phyloP scores from a whole-genome alignment of 1,140 invertebrate genomes.

The Tetragonula clypearis region DNA sequence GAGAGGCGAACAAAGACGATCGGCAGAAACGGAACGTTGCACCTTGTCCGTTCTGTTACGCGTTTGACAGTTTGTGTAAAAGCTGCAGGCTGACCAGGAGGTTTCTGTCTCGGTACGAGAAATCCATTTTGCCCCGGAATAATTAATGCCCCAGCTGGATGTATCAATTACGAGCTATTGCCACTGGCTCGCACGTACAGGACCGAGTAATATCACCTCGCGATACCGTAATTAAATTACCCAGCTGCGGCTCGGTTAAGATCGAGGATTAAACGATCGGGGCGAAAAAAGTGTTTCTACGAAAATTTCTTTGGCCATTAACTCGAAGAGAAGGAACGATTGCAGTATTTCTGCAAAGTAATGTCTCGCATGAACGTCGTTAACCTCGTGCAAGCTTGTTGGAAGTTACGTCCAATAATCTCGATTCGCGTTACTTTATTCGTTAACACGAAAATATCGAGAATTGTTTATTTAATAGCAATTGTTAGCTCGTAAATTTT shows the following conservation, averaged over 20 bases:
- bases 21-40: background rate
- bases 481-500: too few species aligned
- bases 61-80: background rate
- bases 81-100: background rate
- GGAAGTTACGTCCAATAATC: too few species aligned
- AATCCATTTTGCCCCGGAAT: background rate
- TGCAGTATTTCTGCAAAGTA: background rate
- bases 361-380: background rate
- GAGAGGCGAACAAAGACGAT: background rate
- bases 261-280: background rate
- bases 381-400: background rate
- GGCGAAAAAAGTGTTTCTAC: background rate
- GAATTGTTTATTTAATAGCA: too few species aligned
- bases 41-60: background rate
- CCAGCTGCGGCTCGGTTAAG: background rate
- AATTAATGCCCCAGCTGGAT: background rate
- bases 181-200: background rate
- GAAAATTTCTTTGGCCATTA: background rate
- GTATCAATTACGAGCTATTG: slow-evolving; percentile 13
- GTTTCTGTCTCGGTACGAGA: background rate
- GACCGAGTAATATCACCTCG: background rate
- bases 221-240: slow-evolving; percentile 17
- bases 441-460: too few species aligned
- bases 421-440: too few species aligned
- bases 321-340: background rate